Evolutionary conservation across 2,797 vertebrate species (phyloP).

Genomic region (Karalla daura): DNA sequence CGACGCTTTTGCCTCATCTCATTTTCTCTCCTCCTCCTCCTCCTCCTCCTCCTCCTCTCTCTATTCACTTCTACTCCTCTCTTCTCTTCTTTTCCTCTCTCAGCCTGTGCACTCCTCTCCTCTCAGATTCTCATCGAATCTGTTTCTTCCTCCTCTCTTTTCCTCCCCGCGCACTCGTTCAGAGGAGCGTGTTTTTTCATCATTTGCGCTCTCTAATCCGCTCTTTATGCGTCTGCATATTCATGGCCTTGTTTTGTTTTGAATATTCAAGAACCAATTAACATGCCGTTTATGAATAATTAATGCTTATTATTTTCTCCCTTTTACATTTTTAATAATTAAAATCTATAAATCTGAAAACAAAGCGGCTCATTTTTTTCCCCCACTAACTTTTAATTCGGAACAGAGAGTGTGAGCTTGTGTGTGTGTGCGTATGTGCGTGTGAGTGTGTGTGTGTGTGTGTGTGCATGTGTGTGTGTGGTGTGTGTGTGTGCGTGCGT

Average conservation of each 20-base stretch:
- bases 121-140: not conserved
- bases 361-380: slow-evolving; percentile 59
- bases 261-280: slow-evolving; percentile 80
- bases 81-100: slow-evolving; percentile 25
- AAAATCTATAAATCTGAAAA: slow-evolving; percentile 77
- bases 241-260: slow-evolving; percentile 75
- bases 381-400: slow-evolving; percentile 21
- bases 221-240: slow-evolving; percentile 71
- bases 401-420: too few species aligned
- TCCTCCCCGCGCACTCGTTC: slow-evolving; percentile 56
- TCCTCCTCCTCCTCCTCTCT: slow-evolving; percentile 19
- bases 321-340: slow-evolving; percentile 75
- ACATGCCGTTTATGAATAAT: slow-evolving; percentile 74
- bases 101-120: slow-evolving; percentile 1
- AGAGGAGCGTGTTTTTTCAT: slow-evolving; percentile 56
- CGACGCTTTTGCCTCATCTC: slow-evolving; percentile 33
- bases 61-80: slow-evolving; percentile 12
- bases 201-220: slow-evolving; percentile 68
- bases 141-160: not conserved
- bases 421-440: slow-evolving; percentile 11
- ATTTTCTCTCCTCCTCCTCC: slow-evolving; percentile 41
- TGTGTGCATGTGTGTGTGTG: slow-evolving; percentile 13
- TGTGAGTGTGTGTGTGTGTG: slow-evolving; percentile 28
- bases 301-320: slow-evolving; percentile 74
- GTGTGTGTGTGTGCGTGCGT: slow-evolving; percentile 30